A percentile compares a stretch with the other conserved stretches of the same genome.
These are phyloP conservation scores for Buphagus erythrorhynchus DNA, from an alignment of 2,797 vertebrate genomes.

Conservation along the genomic window DNA sequence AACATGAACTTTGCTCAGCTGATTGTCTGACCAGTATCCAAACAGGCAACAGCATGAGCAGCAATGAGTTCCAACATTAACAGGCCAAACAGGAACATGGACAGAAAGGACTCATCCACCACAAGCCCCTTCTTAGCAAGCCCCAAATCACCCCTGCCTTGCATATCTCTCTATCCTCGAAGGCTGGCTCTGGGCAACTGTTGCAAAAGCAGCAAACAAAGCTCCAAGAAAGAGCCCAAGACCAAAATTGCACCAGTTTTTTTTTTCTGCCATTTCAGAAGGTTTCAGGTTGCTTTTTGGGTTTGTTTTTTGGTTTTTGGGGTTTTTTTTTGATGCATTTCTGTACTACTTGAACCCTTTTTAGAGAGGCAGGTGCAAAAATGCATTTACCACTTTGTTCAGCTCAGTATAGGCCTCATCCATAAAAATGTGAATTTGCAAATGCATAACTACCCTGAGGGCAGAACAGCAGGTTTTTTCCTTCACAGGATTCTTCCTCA, in stretches of 20 bases:
- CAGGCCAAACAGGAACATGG: neutral
- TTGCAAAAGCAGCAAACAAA: neutral
- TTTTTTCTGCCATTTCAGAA: neutral
- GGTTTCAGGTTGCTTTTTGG: neutral
- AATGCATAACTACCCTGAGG: neutral
- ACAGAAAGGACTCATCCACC: neutral
- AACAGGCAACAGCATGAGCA: neutral
- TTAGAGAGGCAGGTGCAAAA: neutral
- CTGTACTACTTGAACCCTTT: neutral
- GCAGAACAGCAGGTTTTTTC: neutral
- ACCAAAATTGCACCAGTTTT: neutral
- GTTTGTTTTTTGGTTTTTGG: neutral
- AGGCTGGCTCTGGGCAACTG: neutral
- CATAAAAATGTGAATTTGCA: neutral
- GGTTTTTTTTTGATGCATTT: neutral
- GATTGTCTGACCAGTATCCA: neutral
- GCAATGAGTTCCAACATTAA: neutral
- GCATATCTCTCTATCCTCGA: accelerated
- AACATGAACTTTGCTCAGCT: neutral
- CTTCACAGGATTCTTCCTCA: neutral
- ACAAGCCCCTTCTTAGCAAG: neutral
- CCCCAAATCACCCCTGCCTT: neutral
- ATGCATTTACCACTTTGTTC: neutral
- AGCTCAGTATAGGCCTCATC: neutral
- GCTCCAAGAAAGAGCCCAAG: neutral